Evolutionary conservation across 2,888 invertebrate genomes (phyloP).

Genomic region (Calameuta pallipes): DNA sequence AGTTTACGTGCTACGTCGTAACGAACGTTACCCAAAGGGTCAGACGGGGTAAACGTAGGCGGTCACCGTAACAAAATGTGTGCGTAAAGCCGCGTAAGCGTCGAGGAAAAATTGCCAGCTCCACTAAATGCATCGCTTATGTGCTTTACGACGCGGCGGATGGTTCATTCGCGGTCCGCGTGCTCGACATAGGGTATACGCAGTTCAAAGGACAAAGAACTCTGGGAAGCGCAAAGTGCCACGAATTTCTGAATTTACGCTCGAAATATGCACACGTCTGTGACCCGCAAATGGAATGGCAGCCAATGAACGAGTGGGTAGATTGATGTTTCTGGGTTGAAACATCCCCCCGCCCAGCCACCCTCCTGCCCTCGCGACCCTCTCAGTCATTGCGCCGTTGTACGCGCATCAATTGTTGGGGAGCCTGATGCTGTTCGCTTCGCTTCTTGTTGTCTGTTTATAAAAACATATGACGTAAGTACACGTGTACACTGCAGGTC

Average conservation of each 20-base stretch:
- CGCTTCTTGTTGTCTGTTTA: not conserved
- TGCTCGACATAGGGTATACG: not conserved
- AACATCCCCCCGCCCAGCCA: not conserved
- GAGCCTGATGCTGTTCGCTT: not conserved
- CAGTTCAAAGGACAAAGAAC: not conserved
- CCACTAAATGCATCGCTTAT: not conserved
- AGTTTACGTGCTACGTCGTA: constrained; percentile 5
- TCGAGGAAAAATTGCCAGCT: not conserved
- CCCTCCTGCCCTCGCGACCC: no score
- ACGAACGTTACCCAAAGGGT: not conserved
- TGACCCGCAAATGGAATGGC: not conserved
- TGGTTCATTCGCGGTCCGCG: not conserved
- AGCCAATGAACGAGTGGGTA: not conserved
- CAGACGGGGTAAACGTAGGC: not conserved
- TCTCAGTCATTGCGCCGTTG: not conserved
- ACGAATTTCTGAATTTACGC: constrained; percentile 33
- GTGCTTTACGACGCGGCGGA: not conserved
- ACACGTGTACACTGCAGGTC: not conserved
- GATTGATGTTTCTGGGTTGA: not conserved
- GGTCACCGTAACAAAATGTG: not conserved
- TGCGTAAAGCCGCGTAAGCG: not conserved
- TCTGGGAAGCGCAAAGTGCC: not conserved
- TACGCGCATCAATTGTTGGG: not conserved
- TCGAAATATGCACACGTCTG: constrained; percentile 23
- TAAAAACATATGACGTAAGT: not conserved